Conservation (phyloP, 2,797 vertebrate species). For the Cynodonichthys magdalenae region DNA sequence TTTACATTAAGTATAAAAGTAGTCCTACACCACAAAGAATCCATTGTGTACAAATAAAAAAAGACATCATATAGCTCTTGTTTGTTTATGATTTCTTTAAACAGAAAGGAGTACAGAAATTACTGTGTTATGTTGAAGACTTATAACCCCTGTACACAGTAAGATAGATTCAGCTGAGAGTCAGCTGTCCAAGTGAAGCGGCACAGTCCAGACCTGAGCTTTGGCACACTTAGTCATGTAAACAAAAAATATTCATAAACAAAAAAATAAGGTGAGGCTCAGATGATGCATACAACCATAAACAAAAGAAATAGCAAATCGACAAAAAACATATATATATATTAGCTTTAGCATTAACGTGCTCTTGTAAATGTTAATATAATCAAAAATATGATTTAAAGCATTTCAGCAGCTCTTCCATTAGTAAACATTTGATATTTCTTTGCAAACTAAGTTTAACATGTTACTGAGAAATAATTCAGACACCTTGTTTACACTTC, state of each 20-base stretch:
- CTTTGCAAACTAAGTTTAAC: too few relatives aligned
- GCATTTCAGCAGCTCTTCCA: too few relatives aligned
- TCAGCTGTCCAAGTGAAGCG: slow-evolving; percentile 53
- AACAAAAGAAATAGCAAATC: neutral
- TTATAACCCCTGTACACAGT: slow-evolving; percentile 50
- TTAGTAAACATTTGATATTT: too few relatives aligned
- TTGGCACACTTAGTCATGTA: slow-evolving; percentile 15
- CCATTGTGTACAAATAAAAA: slow-evolving; percentile 26
- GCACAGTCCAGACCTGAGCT: slow-evolving; percentile 46
- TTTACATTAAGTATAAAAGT: slow-evolving; percentile 18
- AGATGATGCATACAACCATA: neutral
- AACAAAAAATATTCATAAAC: slow-evolving; percentile 1
- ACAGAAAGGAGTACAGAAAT: slow-evolving; percentile 36
- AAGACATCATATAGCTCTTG: slow-evolving; percentile 31
- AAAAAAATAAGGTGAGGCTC: slow-evolving; percentile 1
- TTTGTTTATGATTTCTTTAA: slow-evolving; percentile 58
- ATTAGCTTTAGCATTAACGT: neutral
- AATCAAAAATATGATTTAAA: neutral
- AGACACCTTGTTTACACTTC: neutral
- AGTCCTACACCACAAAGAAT: neutral
- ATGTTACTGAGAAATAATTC: neutral
- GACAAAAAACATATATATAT: neutral
- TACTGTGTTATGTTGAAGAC: slow-evolving; percentile 22
- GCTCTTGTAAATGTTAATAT: neutral
- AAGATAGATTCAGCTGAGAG: slow-evolving; percentile 64